phyloP scores from a whole-genome alignment of 2,888 invertebrate species.

The Apeira syringaria region DNA sequence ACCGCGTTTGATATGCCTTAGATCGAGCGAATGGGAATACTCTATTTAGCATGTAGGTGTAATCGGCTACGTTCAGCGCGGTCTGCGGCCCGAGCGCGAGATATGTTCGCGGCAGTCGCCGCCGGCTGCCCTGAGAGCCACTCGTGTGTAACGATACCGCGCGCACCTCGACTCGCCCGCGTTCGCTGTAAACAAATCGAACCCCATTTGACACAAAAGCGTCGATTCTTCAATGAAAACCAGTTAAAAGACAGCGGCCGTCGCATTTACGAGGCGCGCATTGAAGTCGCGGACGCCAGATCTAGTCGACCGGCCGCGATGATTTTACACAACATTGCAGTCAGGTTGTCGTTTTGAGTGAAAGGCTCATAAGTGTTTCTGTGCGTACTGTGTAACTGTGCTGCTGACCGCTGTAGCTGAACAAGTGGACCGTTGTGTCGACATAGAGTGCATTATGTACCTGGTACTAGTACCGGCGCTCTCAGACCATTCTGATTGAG shows the following conservation, averaged over 20 bases:
- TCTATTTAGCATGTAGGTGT: slow-evolving; percentile 49
- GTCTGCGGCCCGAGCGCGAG: slow-evolving; percentile 17
- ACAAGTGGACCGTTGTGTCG: slow-evolving; percentile 45
- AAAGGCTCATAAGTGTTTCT: slow-evolving; percentile 60
- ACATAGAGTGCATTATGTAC: slow-evolving; percentile 41
- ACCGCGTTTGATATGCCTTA: slow-evolving; percentile 25
- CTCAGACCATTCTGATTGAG: slow-evolving; percentile 10
- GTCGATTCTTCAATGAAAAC: slow-evolving; percentile 58
- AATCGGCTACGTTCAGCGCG: slow-evolving; percentile 53
- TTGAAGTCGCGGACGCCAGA: slow-evolving; percentile 33
- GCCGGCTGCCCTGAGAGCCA: slow-evolving; percentile 47
- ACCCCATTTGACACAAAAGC: slow-evolving; percentile 55
- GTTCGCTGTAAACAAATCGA: slow-evolving; percentile 62
- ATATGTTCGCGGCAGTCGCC: slow-evolving; percentile 45
- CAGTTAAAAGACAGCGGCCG: slow-evolving; percentile 27
- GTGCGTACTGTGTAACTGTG: slow-evolving; percentile 61
- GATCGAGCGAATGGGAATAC: slow-evolving; percentile 52
- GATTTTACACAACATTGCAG: slow-evolving; percentile 60
- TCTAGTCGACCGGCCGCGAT: slow-evolving; percentile 63
- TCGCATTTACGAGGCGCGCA: slow-evolving; percentile 16
- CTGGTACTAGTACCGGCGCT: slow-evolving; percentile 38
- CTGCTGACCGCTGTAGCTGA: slow-evolving; percentile 47
- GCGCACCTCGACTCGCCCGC: slow-evolving; percentile 35
- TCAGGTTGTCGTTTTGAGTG: slow-evolving; percentile 65
- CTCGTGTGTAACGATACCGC: slow-evolving; percentile 32